phyloP scores from a whole-genome alignment of 2,113 vertebrate species.

The Hydrochoerus hydrochaeris region DNA sequence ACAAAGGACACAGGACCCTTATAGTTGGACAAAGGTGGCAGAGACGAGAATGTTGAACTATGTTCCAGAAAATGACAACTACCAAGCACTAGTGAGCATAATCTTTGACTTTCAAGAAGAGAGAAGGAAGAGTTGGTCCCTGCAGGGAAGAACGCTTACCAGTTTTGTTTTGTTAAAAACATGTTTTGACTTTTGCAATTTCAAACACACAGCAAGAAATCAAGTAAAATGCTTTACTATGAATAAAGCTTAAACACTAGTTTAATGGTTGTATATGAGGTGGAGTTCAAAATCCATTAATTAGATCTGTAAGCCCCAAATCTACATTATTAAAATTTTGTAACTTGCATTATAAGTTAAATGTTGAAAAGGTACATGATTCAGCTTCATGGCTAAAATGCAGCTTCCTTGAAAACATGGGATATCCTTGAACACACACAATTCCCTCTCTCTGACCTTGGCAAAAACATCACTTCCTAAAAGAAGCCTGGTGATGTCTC shows the following conservation, averaged over 20 bases:
- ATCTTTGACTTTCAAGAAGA: not conserved
- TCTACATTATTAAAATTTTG: constrained; percentile 59
- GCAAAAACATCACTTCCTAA: not conserved
- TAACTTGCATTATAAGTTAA: not conserved
- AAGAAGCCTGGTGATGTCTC: not conserved
- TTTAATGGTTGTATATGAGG: constrained; percentile 13
- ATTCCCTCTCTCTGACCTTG: not conserved
- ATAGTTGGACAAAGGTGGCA: not conserved
- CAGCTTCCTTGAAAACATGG: too few relatives aligned
- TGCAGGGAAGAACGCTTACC: not conserved
- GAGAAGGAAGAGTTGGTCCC: not conserved
- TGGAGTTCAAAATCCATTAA: constrained; percentile 20
- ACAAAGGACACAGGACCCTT: not conserved
- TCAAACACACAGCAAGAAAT: constrained; percentile 45
- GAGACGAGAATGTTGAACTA: not conserved
- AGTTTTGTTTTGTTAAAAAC: constrained; percentile 50
- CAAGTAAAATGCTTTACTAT: constrained; percentile 45
- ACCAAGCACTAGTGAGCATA: constrained; percentile 18
- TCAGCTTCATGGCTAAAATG: too few relatives aligned
- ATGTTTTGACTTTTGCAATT: constrained; percentile 27
- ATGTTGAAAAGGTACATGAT: too few relatives aligned
- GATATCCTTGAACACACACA: too few relatives aligned
- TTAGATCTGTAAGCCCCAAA: constrained; percentile 6
- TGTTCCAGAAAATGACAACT: not conserved
- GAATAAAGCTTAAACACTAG: constrained; percentile 17